phyloP scores from a whole-genome alignment of 2,113 vertebrate species.

The Thermophis baileyi region DNA sequence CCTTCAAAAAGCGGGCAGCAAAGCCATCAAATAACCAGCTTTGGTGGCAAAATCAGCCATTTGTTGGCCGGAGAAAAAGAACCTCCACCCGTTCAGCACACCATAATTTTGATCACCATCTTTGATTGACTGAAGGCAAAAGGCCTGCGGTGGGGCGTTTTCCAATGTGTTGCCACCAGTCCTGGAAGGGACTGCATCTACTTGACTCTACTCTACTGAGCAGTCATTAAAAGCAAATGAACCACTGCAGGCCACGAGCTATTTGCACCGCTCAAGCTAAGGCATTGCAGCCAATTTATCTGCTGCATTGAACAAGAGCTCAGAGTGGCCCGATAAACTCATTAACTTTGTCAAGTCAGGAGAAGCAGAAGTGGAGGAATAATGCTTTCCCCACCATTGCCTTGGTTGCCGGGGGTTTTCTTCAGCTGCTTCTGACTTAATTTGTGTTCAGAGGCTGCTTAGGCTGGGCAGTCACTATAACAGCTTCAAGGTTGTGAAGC shows the following conservation, averaged over 20 bases:
- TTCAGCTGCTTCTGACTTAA: not conserved
- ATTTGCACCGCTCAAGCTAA: not conserved
- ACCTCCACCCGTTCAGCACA: not conserved
- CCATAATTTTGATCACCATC: not conserved
- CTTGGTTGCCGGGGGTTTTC: not conserved
- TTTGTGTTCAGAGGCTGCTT: constrained; percentile 1
- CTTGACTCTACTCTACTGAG: not conserved
- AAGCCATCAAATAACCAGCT: not conserved
- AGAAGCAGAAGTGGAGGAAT: not conserved
- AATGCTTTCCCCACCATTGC: not conserved
- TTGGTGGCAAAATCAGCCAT: no score
- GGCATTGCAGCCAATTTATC: not conserved
- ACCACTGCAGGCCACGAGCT: not conserved
- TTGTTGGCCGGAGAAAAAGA: no score
- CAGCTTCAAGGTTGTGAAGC: constrained; percentile 2
- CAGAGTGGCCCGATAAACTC: not conserved
- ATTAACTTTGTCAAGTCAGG: not conserved
- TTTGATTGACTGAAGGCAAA: not conserved
- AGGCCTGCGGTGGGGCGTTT: not conserved
- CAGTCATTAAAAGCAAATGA: not conserved
- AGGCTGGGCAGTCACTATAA: not conserved
- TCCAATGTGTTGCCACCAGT: not conserved
- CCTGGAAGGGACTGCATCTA: not conserved
- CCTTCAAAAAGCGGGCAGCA: not conserved
- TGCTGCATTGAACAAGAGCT: not conserved